A percentile compares a stretch with the other conserved stretches of the same genome.
These are phyloP conservation scores for Poeciliopsis gracilis DNA, from an alignment of 2,797 vertebrate species.

Conservation along the genomic window DNA sequence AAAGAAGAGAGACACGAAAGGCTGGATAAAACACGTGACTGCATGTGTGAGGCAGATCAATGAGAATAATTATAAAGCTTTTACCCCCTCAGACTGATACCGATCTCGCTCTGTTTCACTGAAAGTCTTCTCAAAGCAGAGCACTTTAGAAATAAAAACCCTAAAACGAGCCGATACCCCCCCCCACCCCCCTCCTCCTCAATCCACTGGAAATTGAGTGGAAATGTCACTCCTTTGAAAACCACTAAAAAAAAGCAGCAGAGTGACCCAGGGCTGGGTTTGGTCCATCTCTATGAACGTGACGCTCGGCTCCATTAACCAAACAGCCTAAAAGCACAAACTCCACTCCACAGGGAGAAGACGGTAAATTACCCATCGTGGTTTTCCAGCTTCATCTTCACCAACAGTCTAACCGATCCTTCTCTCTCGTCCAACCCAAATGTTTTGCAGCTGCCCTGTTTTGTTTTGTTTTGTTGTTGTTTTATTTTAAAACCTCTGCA, in stretches of 20 bases:
- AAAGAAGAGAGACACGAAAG: conserved; percentile 6
- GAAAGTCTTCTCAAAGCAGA: neutral
- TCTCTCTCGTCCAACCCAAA: conserved; percentile 34
- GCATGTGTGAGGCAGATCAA: conserved; percentile 32
- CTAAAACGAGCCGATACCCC: conserved; percentile 18
- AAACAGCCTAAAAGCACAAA: conserved; percentile 40
- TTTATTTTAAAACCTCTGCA: conserved; percentile 15
- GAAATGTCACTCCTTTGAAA: conserved; percentile 27
- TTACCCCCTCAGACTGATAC: conserved; percentile 2
- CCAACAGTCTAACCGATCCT: conserved; percentile 24
- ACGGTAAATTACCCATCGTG: conserved; percentile 23
- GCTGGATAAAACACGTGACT: conserved; percentile 20
- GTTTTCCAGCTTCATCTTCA: neutral
- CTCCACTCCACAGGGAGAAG: conserved; percentile 18
- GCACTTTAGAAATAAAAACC: conserved; percentile 12
- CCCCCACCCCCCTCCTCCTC: neutral
- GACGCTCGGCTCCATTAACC: conserved; percentile 52
- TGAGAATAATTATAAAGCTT: conserved; percentile 2
- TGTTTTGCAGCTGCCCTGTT: conserved; percentile 11
- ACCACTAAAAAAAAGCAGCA: conserved; percentile 23
- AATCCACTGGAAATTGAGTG: conserved; percentile 27
- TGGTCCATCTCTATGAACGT: conserved; percentile 39
- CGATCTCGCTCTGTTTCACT: conserved; percentile 4
- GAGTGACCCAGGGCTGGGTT: conserved; percentile 17
- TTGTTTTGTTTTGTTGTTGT: conserved; percentile 4